Evolutionary conservation across 2,888 invertebrate species (phyloP), one percentile per base, ranked within the genome.

Genomic region (Heteropelma amictum): DNA sequence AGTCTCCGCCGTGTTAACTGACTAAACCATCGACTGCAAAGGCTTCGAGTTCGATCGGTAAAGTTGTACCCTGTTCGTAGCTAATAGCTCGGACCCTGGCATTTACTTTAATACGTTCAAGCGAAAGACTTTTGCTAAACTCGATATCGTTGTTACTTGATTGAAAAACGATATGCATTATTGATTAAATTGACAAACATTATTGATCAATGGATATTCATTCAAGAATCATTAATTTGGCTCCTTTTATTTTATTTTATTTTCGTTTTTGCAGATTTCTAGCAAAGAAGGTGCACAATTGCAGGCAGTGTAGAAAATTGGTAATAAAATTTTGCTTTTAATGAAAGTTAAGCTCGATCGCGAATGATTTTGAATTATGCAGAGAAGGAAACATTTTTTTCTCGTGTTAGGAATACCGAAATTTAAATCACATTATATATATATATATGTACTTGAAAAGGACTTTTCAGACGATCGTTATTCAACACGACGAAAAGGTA

Each of bases 1-100:
- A 86, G 86, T 86, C 86, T 86, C 86, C 86, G 56, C 81, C 63
- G 83, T 80, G 85, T 81, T 77, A 45, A 76, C 21, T 70, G 61
- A 45, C 65, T 80, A 78, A 85, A 85, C 84, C 84, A 84, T 79
- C 64, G 68, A 28, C 54, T 17, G 71, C 64, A 47, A 30, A n/a
- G n/a, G n/a, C n/a, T n/a, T n/a, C n/a, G n/a, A n/a, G 47, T 68
- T 77, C 72, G 68, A 81, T 70, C 81, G 83, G 82, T 80, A 83
- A 82, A 38, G 78, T 38, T 75, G 82, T 58, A 69, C 35, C 63
- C 80, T 80, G 40, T 28, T 40, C 10, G 1, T 6, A 45, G 30
- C n/a, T n/a, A n/a, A 12, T 21, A 47, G 10, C 17, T 28, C 33
- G 8, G 17, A 10, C n/a, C n/a, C n/a, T n/a, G n/a, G n/a, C n/a